These are phyloP conservation scores for Channa maculata DNA, from an alignment of 2,113 vertebrate genomes.

Conservation along the genomic window DNA sequence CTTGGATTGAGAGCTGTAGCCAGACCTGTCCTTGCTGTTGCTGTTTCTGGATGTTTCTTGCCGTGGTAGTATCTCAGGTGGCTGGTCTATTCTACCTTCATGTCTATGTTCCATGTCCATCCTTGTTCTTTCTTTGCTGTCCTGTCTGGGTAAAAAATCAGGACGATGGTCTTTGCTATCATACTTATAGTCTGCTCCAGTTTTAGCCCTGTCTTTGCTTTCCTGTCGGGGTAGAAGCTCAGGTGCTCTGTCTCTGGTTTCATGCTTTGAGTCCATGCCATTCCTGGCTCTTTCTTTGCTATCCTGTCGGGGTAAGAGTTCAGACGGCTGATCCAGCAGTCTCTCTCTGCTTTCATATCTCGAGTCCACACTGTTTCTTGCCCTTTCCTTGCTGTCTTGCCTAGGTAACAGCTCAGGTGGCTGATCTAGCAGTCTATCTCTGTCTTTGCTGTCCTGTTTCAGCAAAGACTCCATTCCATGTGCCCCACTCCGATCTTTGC, in stretches of 20 bases:
- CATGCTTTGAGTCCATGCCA: constrained; percentile 69
- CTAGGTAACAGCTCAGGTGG: constrained; percentile 72
- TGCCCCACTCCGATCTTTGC: constrained; percentile 73
- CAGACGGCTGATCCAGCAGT: constrained; percentile 70
- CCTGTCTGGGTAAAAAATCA: constrained; percentile 73
- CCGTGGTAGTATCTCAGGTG: constrained; percentile 70
- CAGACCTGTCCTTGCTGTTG: constrained; percentile 61
- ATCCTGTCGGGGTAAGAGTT: constrained; percentile 75
- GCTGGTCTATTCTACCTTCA: constrained; percentile 79
- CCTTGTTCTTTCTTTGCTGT: constrained; percentile 77
- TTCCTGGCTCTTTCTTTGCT: constrained; percentile 79
- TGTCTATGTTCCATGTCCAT: constrained; percentile 73
- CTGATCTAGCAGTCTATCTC: constrained; percentile 70
- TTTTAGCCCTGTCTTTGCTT: constrained; percentile 71
- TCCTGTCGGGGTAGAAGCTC: constrained; percentile 73
- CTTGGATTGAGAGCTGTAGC: constrained; percentile 55
- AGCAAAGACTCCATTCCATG: constrained; percentile 66
- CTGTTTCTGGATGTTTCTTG: constrained; percentile 68
- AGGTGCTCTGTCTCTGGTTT: constrained; percentile 67
- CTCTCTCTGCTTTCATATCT: constrained; percentile 74
- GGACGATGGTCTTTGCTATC: constrained; percentile 72
- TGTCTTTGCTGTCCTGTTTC: constrained; percentile 77
- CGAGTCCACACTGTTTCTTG: constrained; percentile 66
- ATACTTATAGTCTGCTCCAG: constrained; percentile 62
- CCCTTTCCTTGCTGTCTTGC: constrained; percentile 77